Percentiles rank a stretch among this genome's conserved stretches.
These are phyloP conservation scores for Gnathonemus longibarbis DNA, from an alignment of 2,113 vertebrate genomes.

Conservation along the genomic window DNA sequence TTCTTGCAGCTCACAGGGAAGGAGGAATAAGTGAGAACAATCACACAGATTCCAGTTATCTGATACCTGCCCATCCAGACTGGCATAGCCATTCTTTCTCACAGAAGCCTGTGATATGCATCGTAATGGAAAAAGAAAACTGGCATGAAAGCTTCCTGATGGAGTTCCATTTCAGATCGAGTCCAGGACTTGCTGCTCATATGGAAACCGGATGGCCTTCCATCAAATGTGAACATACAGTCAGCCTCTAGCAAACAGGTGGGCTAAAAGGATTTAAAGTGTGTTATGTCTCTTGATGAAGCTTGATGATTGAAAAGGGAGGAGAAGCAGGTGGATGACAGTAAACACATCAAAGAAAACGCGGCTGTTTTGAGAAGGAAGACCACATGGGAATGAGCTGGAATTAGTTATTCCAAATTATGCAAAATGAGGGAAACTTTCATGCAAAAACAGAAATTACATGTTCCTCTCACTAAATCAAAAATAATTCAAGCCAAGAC, in stretches of 20 bases:
- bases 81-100: neutral
- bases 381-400: neutral
- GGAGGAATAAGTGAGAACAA: neutral
- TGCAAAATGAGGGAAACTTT: neutral
- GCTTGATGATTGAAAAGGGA: neutral
- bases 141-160: neutral
- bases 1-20: neutral
- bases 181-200: neutral
- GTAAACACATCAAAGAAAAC: neutral
- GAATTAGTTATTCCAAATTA: neutral
- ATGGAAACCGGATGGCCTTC: neutral
- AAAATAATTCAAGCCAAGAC: neutral
- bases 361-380: neutral
- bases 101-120: neutral
- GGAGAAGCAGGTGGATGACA: neutral
- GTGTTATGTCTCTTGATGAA: neutral
- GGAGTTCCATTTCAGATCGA: neutral
- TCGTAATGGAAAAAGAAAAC: neutral
- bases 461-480: neutral
- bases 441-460: neutral
- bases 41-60: neutral
- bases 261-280: neutral
- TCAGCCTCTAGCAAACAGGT: neutral
- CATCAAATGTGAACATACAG: neutral
- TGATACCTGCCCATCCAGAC: neutral